These are phyloP conservation scores for Nothobranchius kuhntae DNA, from an alignment of 2,113 vertebrate species.

Conservation along the genomic window DNA sequence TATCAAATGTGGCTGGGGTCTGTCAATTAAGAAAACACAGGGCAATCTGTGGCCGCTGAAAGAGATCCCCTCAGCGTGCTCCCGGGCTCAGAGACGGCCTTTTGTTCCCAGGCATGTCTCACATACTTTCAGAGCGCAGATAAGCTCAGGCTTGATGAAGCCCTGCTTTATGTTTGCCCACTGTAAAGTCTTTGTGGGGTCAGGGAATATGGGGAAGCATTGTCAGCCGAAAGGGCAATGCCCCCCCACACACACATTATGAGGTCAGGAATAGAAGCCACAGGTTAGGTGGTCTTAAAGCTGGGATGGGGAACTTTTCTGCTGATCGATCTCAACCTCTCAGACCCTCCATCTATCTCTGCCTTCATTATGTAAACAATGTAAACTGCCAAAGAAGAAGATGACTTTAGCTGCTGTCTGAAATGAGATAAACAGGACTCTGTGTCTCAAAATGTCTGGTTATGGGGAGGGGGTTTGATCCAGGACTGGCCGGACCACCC, in stretches of 20 bases:
- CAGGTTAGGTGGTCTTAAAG: slow-evolving; percentile 86
- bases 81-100: slow-evolving; percentile 83
- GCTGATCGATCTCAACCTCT: slow-evolving; percentile 71
- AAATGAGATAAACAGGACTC: slow-evolving; percentile 74
- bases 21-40: slow-evolving; percentile 94
- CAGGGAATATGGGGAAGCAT: slow-evolving; percentile 78
- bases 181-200: slow-evolving; percentile 80
- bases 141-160: slow-evolving; percentile 87
- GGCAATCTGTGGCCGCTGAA: slow-evolving; percentile 91
- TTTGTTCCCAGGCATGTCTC: slow-evolving; percentile 90
- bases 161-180: slow-evolving; percentile 85
- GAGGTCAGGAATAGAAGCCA: slow-evolving; percentile 82
- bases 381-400: slow-evolving; percentile 59
- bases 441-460: slow-evolving; percentile 30
- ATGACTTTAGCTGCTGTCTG: slow-evolving; percentile 62
- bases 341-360: slow-evolving; percentile 49
- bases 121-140: slow-evolving; percentile 89
- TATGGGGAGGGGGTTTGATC: slow-evolving; percentile 47
- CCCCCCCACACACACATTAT: slow-evolving; percentile 74
- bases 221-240: slow-evolving; percentile 80
- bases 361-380: slow-evolving; percentile 37
- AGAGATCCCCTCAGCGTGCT: slow-evolving; percentile 86
- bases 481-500: slow-evolving; percentile 72
- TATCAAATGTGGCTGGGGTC: slow-evolving; percentile 84
- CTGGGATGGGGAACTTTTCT: slow-evolving; percentile 72